Base-by-base conservation (phyloP, 1,140 invertebrate species). In the Drosophila littoralis region DNA sequence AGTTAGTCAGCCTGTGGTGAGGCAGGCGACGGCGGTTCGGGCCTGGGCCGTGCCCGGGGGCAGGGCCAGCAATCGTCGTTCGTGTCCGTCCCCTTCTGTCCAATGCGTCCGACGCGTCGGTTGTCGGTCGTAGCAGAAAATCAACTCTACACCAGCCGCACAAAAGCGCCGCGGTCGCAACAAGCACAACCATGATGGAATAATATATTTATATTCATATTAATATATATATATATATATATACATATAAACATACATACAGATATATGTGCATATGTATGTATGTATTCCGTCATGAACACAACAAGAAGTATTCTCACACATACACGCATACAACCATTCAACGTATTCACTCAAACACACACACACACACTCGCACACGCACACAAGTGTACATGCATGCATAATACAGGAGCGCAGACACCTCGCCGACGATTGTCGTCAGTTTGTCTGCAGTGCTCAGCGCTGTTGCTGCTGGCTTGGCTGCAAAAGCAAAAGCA, bases 371-470 rank as follows among this genome's bases (percentile, higher is more conserved):
- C 35, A 40, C n/a, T 51, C 22, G 13, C 13, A 28, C 10, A 66
- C 35, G 22, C 38, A 60, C 36, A 61, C 48, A 40, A 4, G 40
- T 42, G 12, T 28, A 57, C 22, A 57, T 57, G 54, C 54, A 57
- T 57, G 54, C 54, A 57, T 57, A 57, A 59, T 69, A 74, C 65
- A 74, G 65, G 65, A 67, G 65, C 51, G 80, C 84, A 79, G 83
- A 88, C 83, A 88, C 83, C 83, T 88, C 72, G 80, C 84, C 79
- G 79, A 89, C 79, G 79, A 88, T 83, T 88, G 83, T 86, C 82
- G 82, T 86, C 82, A 85, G 82, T 86, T 85, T 85, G 82, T 85
- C 82, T 85, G 79, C 82, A 85, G 43, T 76, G 82, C 82, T 86
- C 82, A 78, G 82, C 79, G 71, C 82, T 79, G 70, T 42, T 59